Percentiles rank a stretch among this genome's conserved stretches.
These are phyloP conservation scores for Psittacara wagleri DNA, from an alignment of 2,113 vertebrate species.

Conservation along the genomic window DNA sequence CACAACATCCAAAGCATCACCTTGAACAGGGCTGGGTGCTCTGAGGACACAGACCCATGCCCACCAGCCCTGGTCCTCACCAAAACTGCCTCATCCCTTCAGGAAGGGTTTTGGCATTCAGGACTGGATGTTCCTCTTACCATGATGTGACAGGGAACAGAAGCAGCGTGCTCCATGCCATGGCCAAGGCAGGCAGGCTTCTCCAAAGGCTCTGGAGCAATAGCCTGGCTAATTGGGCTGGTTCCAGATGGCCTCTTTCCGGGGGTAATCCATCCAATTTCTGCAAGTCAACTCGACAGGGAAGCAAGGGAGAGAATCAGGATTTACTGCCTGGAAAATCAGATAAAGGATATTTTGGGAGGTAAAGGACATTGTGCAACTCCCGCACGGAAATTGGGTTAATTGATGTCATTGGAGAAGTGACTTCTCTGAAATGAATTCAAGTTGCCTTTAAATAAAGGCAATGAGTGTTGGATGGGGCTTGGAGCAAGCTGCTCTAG, in stretches of 20 bases:
- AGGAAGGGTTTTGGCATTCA: neutral
- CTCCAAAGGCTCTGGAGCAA: neutral
- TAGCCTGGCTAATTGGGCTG: neutral
- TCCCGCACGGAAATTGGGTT: neutral
- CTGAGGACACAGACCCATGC: neutral
- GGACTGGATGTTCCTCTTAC: neutral
- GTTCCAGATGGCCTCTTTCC: conserved; percentile 51
- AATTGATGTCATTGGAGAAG: neutral
- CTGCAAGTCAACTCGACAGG: conserved; percentile 1
- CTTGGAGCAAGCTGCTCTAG: neutral
- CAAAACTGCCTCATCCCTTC: neutral
- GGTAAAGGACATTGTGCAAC: neutral
- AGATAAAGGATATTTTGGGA: neutral
- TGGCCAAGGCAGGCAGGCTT: neutral
- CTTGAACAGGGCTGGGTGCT: neutral
- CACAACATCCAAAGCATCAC: rapidly evolving
- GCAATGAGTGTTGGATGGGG: neutral
- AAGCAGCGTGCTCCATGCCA: neutral
- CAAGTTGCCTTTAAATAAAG: neutral
- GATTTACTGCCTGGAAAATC: conserved; percentile 38
- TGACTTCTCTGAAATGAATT: neutral
- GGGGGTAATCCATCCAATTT: conserved; percentile 54
- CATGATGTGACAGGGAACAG: neutral
- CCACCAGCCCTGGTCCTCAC: neutral
- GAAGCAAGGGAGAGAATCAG: conserved; percentile 24